Conservation (phyloP, 2,797 vertebrate species). For the Apogon hyalosoma region DNA sequence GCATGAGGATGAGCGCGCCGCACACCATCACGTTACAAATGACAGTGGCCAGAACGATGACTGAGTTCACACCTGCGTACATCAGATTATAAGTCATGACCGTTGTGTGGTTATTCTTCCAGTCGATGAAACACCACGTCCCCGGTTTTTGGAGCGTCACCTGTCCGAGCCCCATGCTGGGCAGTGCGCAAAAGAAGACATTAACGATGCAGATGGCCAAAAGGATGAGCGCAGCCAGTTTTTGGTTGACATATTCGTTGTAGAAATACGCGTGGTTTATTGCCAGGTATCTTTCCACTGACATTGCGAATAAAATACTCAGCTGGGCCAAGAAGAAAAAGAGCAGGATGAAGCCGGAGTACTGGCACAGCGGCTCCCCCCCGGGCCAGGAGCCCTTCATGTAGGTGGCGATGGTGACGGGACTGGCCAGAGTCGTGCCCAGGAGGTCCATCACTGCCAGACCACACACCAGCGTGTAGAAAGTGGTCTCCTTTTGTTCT, state of each 20-base stretch:
- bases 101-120: conserved; percentile 83
- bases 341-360: conserved; percentile 95
- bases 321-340: conserved; percentile 95
- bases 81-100: conserved; percentile 90
- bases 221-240: conserved; percentile 89
- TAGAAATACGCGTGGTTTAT: conserved; percentile 99
- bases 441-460: conserved; percentile 94
- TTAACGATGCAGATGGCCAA: conserved; percentile 89
- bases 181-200: conserved; percentile 93
- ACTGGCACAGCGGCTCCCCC: conserved; percentile 88
- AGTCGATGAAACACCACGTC: conserved; percentile 98
- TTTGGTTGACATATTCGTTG: conserved; percentile 92
- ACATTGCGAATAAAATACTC: conserved; percentile 96
- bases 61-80: conserved; percentile 93
- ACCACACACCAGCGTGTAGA: conserved; percentile 96
- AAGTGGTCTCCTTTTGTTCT: conserved; percentile 96
- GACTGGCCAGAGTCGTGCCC: conserved; percentile 94
- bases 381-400: conserved; percentile 91
- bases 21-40: conserved; percentile 94
- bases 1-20: conserved; percentile 95
- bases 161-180: conserved; percentile 88
- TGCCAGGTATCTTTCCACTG: conserved; percentile 94
- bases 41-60: conserved; percentile 91
- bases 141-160: conserved; percentile 84
- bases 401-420: conserved; percentile 96